These are phyloP conservation scores for Pollenia angustigena DNA, from an alignment of 2,888 invertebrate species.

Conservation along the genomic window DNA sequence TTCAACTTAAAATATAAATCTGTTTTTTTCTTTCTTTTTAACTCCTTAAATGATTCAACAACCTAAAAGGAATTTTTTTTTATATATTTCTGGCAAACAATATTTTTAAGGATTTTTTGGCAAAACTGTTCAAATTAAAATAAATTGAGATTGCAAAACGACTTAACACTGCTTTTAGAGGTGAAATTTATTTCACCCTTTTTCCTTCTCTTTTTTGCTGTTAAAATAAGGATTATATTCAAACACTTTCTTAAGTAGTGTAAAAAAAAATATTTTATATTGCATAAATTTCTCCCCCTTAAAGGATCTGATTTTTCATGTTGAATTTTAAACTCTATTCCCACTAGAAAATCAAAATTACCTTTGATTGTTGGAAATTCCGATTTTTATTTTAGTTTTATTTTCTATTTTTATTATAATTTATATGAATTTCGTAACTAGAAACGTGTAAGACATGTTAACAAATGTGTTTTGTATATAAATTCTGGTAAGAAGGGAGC, in stretches of 20 bases:
- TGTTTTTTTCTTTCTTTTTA: not conserved
- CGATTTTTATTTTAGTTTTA: constrained; percentile 27
- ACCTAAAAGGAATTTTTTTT: not conserved
- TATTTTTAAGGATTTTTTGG: constrained; percentile 35
- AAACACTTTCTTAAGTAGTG: constrained; percentile 23
- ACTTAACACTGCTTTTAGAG: constrained; percentile 37
- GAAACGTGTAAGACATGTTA: constrained; percentile 55
- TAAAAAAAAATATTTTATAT: not conserved
- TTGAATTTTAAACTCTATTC: constrained; percentile 1
- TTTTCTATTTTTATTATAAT: not conserved
- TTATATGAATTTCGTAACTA: constrained; percentile 45
- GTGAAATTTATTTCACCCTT: constrained; percentile 9
- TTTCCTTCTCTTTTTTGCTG: too few relatives aligned
- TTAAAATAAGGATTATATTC: not conserved
- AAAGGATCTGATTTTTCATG: constrained; percentile 30
- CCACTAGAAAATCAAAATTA: constrained; percentile 24
- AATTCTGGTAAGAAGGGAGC: constrained; percentile 28
- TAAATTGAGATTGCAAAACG: constrained; percentile 42
- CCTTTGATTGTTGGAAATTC: constrained; percentile 48
- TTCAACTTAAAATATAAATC: not conserved
- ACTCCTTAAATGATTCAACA: constrained; percentile 30
- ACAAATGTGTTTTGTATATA: constrained; percentile 58
- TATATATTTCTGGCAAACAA: not conserved
- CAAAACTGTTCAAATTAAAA: constrained; percentile 53
- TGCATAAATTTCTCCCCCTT: constrained; percentile 36